Evolutionary conservation across 1,140 invertebrate genomes (phyloP).

Genomic region (Acromyrmex heyeri): DNA sequence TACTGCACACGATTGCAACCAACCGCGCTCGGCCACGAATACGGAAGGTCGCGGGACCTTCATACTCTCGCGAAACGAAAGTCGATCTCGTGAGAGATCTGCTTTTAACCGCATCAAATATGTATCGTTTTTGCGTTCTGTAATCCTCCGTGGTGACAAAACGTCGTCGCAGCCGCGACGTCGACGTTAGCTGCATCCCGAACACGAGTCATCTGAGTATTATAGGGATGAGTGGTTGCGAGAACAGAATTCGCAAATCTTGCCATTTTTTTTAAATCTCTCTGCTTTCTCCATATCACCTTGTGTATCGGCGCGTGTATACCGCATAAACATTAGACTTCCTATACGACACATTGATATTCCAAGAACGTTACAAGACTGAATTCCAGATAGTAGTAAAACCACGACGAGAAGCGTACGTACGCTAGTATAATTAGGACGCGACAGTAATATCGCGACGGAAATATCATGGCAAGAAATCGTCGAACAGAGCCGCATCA

Average conservation of each 20-base stretch:
- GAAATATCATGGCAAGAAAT: conserved; percentile 53
- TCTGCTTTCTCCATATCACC: neutral
- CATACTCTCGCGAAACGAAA: conserved; percentile 64
- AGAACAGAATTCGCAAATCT: neutral
- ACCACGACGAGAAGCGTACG: neutral
- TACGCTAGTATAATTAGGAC: conserved; percentile 50
- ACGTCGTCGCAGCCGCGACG: neutral
- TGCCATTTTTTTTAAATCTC: neutral
- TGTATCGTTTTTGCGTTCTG: conserved; percentile 32
- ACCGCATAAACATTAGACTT: neutral
- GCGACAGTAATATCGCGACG: conserved; percentile 55
- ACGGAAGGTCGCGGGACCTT: conserved; percentile 63
- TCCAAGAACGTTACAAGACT: neutral
- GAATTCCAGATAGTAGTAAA: conserved; percentile 13
- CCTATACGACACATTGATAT: neutral
- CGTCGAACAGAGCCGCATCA: conserved; percentile 36
- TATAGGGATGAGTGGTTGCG: neutral
- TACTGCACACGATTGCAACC: conserved; percentile 77
- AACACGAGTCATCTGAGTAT: neutral
- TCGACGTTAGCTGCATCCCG: neutral
- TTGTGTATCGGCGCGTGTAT: neutral
- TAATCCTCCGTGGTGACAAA: conserved; percentile 19
- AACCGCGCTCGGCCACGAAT: conserved; percentile 57
- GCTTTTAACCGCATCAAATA: conserved; percentile 60
- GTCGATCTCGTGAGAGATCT: conserved; percentile 65